Conservation (phyloP, 1,140 invertebrate genomes). For the Psilanteris sp. region DNA sequence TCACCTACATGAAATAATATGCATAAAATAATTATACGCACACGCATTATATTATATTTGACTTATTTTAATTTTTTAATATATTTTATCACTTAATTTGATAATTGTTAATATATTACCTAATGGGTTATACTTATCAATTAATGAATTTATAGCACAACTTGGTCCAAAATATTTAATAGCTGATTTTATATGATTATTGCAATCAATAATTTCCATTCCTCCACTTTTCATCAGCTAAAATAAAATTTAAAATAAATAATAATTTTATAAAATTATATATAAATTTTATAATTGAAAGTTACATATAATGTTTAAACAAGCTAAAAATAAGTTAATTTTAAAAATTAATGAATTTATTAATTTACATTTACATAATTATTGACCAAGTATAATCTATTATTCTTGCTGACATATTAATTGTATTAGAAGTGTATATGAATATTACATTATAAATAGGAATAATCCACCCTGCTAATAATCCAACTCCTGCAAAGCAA, state of each 20-base stretch:
- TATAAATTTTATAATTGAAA: too few relatives aligned
- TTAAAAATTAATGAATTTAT: too few relatives aligned
- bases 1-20: slow-evolving; percentile 80
- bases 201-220: slow-evolving; percentile 93
- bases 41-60: too few relatives aligned
- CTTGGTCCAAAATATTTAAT: slow-evolving; percentile 93
- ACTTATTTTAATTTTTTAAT: too few relatives aligned
- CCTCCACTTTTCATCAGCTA: slow-evolving; percentile 90
- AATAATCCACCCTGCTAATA: slow-evolving; percentile 94
- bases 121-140: slow-evolving; percentile 96
- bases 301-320: too few relatives aligned
- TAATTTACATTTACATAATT: neutral
- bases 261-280: too few relatives aligned
- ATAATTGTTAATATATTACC: slow-evolving; percentile 78
- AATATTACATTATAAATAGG: slow-evolving; percentile 86
- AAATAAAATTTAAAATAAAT: too few relatives aligned
- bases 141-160: slow-evolving; percentile 95
- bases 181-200: slow-evolving; percentile 97
- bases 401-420: neutral
- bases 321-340: too few relatives aligned
- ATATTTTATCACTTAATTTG: too few relatives aligned
- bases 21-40: too few relatives aligned
- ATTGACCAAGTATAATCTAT: neutral
- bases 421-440: too few relatives aligned
- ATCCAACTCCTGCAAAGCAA: slow-evolving; percentile 95